A percentile compares a stretch with the other conserved stretches of the same genome.
These are phyloP conservation scores for Pluvianellus socialis DNA, from an alignment of 2,113 vertebrate species.

Conservation along the genomic window DNA sequence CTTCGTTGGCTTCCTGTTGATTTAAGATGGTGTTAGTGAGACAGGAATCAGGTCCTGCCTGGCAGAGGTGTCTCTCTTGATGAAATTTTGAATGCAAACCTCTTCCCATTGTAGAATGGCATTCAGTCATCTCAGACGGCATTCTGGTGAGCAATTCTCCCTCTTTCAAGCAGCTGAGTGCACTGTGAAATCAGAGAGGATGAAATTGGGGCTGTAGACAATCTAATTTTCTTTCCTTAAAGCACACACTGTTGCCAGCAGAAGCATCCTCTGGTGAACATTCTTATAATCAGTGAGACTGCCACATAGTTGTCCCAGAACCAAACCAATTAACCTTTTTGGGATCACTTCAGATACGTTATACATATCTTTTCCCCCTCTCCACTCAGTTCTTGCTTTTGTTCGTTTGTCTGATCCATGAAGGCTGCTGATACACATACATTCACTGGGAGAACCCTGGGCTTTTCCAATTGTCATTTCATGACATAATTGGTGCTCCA, in stretches of 20 bases:
- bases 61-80: rapidly evolving
- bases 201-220: not conserved
- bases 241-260: not conserved
- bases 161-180: not conserved
- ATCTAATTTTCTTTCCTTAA: not conserved
- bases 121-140: not conserved
- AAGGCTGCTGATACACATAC: not conserved
- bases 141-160: not conserved
- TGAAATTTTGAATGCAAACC: not conserved
- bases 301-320: not conserved
- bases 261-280: not conserved
- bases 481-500: rapidly evolving
- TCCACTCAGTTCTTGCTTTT: not conserved
- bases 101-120: not conserved
- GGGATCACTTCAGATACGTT: not conserved
- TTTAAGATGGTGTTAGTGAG: not conserved
- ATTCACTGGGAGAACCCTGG: not conserved
- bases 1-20: not conserved
- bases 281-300: not conserved
- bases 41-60: not conserved
- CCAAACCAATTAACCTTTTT: not conserved
- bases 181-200: not conserved
- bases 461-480: not conserved
- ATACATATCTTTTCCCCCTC: not conserved
- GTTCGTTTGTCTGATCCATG: not conserved